Base-by-base conservation (phyloP, 2,797 vertebrate species). In the Clarias laeviceps region DNA sequence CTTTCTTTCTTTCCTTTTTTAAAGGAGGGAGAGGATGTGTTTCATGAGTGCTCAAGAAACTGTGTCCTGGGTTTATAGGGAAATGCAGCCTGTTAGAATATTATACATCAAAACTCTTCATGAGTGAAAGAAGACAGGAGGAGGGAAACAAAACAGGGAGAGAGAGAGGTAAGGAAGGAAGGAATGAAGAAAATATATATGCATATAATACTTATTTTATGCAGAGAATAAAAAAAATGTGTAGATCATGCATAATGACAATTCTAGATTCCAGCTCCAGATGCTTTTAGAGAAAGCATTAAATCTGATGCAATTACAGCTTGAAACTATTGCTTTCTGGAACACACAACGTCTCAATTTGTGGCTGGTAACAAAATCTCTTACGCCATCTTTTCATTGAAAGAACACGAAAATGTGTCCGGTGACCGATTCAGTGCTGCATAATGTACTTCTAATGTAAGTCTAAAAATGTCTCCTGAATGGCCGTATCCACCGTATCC, bases 61-160 rank as follows among this genome's bases (percentile, higher is more conserved):
- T 7, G 5, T 82, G 73, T 34, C n/a, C 80, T 59, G 62, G 45
- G 62, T 73, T 62, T 45, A 73, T 32, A 61, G 68, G 45, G 70
- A 74, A 73, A 83, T 45, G 34, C 34, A 29, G 27, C 22, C 3
- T 84, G 65, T 73, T 76, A 27, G 54, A 78, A 78, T 78, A 61
- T 59, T 78, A 24, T 78, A 78, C 32, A 61, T 54, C 50, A 32
- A 76, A 56, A 34, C 15, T 74, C 40, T 18, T 56, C 73, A 76
- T 57, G 27, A 76, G 73, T 76, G 73, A 56, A 76, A 32, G 50
- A 57, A 27, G 40, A 76, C 50, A 54, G 45, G 14, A 29, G 15
- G 54, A 76, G 40, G 18, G 50, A 32, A 57, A 76, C 56, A 14
- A 27, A 18, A 57, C 54, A 12, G 72, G n/a, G 7, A 17, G 45